phyloP scores from a whole-genome alignment of 2,113 vertebrate genomes.

The Oophaga pumilio region DNA sequence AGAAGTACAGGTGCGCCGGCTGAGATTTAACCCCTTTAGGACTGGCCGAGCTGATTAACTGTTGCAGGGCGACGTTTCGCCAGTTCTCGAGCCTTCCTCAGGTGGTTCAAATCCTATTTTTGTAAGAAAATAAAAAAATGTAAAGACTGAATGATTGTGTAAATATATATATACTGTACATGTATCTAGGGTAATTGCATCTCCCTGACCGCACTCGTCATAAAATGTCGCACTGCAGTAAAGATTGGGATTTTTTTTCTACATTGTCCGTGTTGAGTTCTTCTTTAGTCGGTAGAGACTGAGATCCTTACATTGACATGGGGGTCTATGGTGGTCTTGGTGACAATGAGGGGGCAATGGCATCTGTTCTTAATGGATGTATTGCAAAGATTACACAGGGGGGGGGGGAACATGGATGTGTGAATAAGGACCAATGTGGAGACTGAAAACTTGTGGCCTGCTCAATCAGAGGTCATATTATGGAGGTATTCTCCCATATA shows the following conservation, averaged over 20 bases:
- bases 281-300: neutral
- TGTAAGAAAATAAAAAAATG: conserved; percentile 61
- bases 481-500: too few relatives aligned
- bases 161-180: conserved; percentile 43
- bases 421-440: too few relatives aligned
- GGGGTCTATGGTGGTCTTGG: too few relatives aligned
- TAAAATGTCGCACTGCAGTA: conserved; percentile 75
- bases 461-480: too few relatives aligned
- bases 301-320: neutral
- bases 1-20: conserved; percentile 1
- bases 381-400: too few relatives aligned
- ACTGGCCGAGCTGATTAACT: neutral
- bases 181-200: conserved; percentile 26
- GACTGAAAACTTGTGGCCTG: too few relatives aligned
- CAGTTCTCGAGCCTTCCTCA: neutral
- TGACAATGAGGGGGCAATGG: too few relatives aligned
- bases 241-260: conserved; percentile 25
- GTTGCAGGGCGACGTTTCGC: conserved; percentile 24
- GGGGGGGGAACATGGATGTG: too few relatives aligned
- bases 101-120: conserved; percentile 34
- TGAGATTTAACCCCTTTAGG: conserved; percentile 36
- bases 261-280: neutral
- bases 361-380: too few relatives aligned
- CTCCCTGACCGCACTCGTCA: conserved; percentile 72
- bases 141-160: conserved; percentile 35